A percentile compares a stretch with the other conserved stretches of the same genome.
phyloP scores from a whole-genome alignment of 2,888 invertebrate species.

The Eremobia ochroleuca region DNA sequence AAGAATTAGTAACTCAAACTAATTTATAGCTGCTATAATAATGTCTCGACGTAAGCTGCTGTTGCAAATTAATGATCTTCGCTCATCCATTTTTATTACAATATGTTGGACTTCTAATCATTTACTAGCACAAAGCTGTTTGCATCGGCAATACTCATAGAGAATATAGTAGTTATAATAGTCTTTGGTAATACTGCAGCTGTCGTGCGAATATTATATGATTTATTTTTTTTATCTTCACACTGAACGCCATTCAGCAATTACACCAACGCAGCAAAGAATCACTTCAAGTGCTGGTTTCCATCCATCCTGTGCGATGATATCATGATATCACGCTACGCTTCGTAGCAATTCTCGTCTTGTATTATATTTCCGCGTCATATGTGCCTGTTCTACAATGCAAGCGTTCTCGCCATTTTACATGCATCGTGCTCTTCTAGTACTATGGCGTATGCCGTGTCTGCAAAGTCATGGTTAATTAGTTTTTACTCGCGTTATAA shows the following conservation, averaged over 20 bases:
- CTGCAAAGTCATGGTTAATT: slow-evolving; percentile 46
- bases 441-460: slow-evolving; percentile 7
- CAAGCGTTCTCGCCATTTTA: slow-evolving; percentile 2
- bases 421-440: slow-evolving; percentile 40
- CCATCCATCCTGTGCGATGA: too few species aligned
- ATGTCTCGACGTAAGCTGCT: neutral
- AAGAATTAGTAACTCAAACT: neutral
- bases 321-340: slow-evolving; percentile 11
- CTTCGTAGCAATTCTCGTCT: slow-evolving; percentile 17
- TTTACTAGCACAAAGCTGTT: neutral
- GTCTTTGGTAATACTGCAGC: slow-evolving; percentile 1
- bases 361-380: slow-evolving; percentile 27
- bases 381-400: slow-evolving; percentile 1
- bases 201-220: slow-evolving; percentile 12
- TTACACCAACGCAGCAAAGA: too few species aligned
- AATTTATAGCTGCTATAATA: neutral
- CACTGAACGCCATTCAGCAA: too few species aligned
- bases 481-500: slow-evolving; percentile 43
- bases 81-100: neutral
- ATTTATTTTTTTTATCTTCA: too few species aligned
- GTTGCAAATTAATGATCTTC: neutral
- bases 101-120: neutral
- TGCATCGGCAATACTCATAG: neutral
- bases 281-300: too few species aligned
- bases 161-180: too few species aligned